phyloP scores from a whole-genome alignment of 1,140 invertebrate genomes.

The Glossosoma conforme region DNA sequence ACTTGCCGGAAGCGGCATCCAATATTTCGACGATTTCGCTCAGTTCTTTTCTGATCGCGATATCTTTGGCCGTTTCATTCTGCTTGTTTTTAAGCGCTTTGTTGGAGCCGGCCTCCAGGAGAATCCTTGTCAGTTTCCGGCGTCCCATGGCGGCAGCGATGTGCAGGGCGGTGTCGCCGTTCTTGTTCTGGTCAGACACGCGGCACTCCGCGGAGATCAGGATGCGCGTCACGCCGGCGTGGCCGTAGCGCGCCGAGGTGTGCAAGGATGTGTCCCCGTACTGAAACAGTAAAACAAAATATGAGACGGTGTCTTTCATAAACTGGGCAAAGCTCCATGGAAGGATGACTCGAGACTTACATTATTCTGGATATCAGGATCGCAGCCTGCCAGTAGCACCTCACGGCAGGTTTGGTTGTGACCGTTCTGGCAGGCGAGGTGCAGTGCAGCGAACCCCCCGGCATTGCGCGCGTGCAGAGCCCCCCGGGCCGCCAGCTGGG shows the following conservation, averaged over 20 bases:
- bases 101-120: slow-evolving; percentile 82
- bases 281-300: slow-evolving; percentile 50
- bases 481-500: slow-evolving; percentile 65
- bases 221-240: slow-evolving; percentile 92
- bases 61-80: slow-evolving; percentile 85
- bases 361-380: slow-evolving; percentile 87
- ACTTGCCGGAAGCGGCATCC: slow-evolving; percentile 55
- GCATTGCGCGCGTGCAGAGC: slow-evolving; percentile 74
- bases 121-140: slow-evolving; percentile 84
- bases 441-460: slow-evolving; percentile 87
- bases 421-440: slow-evolving; percentile 92
- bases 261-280: slow-evolving; percentile 95
- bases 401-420: slow-evolving; percentile 93
- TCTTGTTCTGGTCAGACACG: slow-evolving; percentile 90
- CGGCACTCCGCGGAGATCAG: slow-evolving; percentile 84
- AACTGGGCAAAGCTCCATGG: slow-evolving; percentile 6
- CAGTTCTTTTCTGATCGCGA: slow-evolving; percentile 81
- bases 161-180: slow-evolving; percentile 91
- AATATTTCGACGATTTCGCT: slow-evolving; percentile 76
- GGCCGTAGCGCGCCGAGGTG: slow-evolving; percentile 89
- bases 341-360: slow-evolving; percentile 59
- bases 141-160: slow-evolving; percentile 91
- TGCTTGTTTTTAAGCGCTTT: slow-evolving; percentile 82
- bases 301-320: slow-evolving; percentile 13
- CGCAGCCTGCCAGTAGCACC: slow-evolving; percentile 78